A percentile compares a stretch with the other conserved stretches of the same genome.
These are phyloP conservation scores for Cephalopachus bancanus DNA, from an alignment of 2,797 vertebrate genomes.

Conservation along the genomic window DNA sequence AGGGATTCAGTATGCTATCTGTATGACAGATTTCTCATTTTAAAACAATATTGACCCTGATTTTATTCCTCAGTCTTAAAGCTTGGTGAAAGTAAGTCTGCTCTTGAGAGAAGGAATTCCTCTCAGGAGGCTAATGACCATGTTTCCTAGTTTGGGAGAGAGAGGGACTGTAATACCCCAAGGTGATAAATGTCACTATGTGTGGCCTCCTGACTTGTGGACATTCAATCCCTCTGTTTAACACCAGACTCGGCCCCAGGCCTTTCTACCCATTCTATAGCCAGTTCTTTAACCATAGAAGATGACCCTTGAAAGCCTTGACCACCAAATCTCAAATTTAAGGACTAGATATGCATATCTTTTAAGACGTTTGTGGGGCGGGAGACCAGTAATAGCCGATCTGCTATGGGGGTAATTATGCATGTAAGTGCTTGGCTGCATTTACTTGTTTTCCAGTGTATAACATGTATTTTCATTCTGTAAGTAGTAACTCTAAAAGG, in stretches of 20 bases:
- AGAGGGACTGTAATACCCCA: not conserved
- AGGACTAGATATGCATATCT: not conserved
- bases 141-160: not conserved
- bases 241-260: not conserved
- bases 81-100: constrained; percentile 41
- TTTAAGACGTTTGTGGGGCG: constrained; percentile 21
- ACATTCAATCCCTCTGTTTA: not conserved
- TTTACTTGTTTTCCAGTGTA: constrained; percentile 39
- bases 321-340: not conserved
- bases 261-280: not conserved
- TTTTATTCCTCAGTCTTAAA: constrained; percentile 40
- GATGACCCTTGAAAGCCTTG: not conserved
- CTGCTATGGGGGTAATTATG: constrained; percentile 6
- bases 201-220: not conserved
- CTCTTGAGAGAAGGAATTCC: not conserved
- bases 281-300: not conserved
- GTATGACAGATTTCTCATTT: constrained; percentile 11
- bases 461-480: constrained; percentile 48
- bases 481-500: constrained; percentile 32
- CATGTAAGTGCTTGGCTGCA: not conserved
- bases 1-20: not conserved
- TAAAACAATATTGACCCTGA: constrained; percentile 21
- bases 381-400: not conserved
- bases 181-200: not conserved
- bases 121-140: not conserved